Base-by-base conservation (phyloP, 2,797 vertebrate species). In the Anguilla anguilla region DNA sequence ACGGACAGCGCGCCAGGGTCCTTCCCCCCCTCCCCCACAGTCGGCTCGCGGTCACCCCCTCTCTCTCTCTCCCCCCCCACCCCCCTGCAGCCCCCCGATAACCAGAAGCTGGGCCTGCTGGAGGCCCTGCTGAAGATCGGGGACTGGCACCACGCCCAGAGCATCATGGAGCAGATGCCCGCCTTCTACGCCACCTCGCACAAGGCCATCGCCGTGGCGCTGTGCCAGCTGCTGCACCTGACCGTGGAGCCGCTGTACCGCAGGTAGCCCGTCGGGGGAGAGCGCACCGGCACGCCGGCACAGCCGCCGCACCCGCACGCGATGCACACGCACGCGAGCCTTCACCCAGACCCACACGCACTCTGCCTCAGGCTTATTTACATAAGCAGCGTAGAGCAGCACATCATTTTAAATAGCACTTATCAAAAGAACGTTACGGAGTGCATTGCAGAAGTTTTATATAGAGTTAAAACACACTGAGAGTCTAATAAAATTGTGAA, bases 161-260 rank as follows among this genome's bases (percentile, higher is more conserved):
- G 95, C 89, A 98, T 99, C 92, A 99, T 99, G 98, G 98, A 99
- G 94, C 98, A 99, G 95, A 98, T 99, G 98, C 99, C 99, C 89
- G 96, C 97, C 0, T 99, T 98, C 91, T 99, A 99, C 86, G 97
- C 98, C 84, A 96, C 98, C 89, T 98, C 98, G 72, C 99, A 99
- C 94, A 99, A 97, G 94, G 94, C 97, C 86, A 99, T 99, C 35
- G 98, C 98, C 0, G 86, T 99, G 91, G 98, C 98, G 9, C 97
- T 99, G 88, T 99, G 98, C 94, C 98, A 96, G 92, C 97, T 99
- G 10, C 96, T 99, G 82, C 99, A 99, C 61, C 95, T 98, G 94
- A 98, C 97, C 6, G 93, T 99, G 90, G 99, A 99, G 90, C 98
- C 98, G 88, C 96, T 99, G 87, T 99, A 99, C 92, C 96, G 97